These are phyloP conservation scores for Drosophila setifemur DNA, from an alignment of 1,140 invertebrate species.

Conservation along the genomic window DNA sequence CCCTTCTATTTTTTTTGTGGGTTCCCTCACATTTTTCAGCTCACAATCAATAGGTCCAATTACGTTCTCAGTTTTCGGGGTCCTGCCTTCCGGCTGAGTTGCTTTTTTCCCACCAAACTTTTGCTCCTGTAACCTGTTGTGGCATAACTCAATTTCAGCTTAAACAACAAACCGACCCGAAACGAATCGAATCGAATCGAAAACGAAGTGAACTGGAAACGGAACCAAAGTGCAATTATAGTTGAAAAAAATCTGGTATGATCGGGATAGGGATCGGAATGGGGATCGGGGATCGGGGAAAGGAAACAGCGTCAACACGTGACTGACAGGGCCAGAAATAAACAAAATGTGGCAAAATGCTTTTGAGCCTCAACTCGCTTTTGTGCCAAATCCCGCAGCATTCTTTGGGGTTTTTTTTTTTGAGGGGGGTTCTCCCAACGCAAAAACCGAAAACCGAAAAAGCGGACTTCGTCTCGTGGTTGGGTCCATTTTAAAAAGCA, in stretches of 20 bases:
- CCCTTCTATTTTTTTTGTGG: no score
- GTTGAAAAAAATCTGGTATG: background rate
- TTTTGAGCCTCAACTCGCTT: constrained; percentile 44
- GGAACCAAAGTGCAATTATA: constrained; percentile 56
- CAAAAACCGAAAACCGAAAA: background rate
- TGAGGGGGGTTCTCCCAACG: background rate
- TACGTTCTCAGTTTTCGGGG: constrained; percentile 38
- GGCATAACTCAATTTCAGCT: constrained; percentile 52
- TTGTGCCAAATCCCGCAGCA: constrained; percentile 45
- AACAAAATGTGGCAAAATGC: constrained; percentile 59
- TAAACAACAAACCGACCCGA: constrained; percentile 34
- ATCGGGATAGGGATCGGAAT: background rate
- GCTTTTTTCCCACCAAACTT: background rate
- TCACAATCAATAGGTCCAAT: constrained; percentile 46
- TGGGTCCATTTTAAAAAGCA: constrained; percentile 65
- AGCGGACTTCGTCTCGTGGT: background rate
- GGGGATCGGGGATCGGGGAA: background rate
- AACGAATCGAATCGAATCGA: constrained; percentile 24
- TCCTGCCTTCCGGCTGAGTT: constrained; percentile 51
- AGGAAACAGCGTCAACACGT: constrained; percentile 49
- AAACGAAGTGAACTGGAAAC: constrained; percentile 40
- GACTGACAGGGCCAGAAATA: constrained; percentile 44
- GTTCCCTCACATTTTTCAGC: constrained; percentile 6
- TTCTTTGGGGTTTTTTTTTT: constrained; percentile 18
- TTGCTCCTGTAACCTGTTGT: constrained; percentile 25